Evolutionary conservation across 2,113 vertebrate genomes (phyloP).

Genomic region (Eptatretus burgeri): DNA sequence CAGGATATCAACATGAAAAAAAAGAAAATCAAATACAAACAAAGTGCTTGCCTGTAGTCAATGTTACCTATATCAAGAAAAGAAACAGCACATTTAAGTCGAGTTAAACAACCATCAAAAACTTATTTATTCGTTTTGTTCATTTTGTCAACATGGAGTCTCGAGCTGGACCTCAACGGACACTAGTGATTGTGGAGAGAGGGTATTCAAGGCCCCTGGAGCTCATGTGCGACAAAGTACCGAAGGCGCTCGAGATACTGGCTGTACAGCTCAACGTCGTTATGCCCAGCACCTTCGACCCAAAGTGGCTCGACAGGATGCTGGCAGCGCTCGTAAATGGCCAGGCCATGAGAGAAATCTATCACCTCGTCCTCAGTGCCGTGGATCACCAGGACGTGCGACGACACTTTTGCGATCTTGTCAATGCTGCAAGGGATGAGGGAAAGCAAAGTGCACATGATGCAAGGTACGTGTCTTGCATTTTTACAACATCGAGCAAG

Average conservation of each 20-base stretch:
- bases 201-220: slow-evolving; percentile 21
- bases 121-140: too few relatives aligned
- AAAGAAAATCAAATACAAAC: too few relatives aligned
- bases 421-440: slow-evolving; percentile 33
- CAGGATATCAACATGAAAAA: too few relatives aligned
- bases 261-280: slow-evolving; percentile 88
- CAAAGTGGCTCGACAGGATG: slow-evolving; percentile 87
- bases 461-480: too few relatives aligned
- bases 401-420: slow-evolving; percentile 83
- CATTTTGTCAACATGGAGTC: too few relatives aligned
- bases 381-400: slow-evolving; percentile 83
- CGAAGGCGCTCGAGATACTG: slow-evolving; percentile 88
- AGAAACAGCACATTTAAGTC: too few relatives aligned
- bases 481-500: too few relatives aligned
- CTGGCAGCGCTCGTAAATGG: slow-evolving; percentile 72
- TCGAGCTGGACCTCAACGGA: too few relatives aligned
- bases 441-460: not conserved
- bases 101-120: too few relatives aligned
- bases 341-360: slow-evolving; percentile 83
- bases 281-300: slow-evolving; percentile 89
- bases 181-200: slow-evolving; percentile 7
- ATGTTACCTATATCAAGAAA: too few relatives aligned
- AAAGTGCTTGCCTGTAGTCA: too few relatives aligned
- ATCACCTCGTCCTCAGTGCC: slow-evolving; percentile 93
- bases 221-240: slow-evolving; percentile 66